A percentile compares a stretch with the other conserved stretches of the same genome.
These are phyloP conservation scores for Micrasema longulum DNA, from an alignment of 1,140 invertebrate genomes.

Conservation along the genomic window DNA sequence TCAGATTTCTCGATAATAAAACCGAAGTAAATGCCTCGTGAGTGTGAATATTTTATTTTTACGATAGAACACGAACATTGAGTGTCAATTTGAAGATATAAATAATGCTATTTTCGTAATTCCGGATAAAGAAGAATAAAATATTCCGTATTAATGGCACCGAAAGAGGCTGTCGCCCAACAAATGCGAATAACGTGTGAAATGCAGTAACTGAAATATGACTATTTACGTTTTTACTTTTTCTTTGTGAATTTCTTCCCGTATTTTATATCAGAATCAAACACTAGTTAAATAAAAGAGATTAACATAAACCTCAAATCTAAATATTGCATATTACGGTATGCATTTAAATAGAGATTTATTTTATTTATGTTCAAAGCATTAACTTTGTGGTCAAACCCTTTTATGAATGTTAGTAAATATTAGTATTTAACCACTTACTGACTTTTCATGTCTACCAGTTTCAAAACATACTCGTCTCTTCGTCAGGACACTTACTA, in stretches of 20 bases:
- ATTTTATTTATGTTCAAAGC: too few species aligned
- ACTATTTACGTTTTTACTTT: not conserved
- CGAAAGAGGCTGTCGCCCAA: not conserved
- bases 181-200: not conserved
- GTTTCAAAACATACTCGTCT: too few species aligned
- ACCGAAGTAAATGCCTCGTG: slow-evolving; percentile 19
- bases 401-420: too few species aligned
- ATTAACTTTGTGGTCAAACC: too few species aligned
- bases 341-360: too few species aligned
- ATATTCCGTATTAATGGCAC: slow-evolving; percentile 14
- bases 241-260: not conserved
- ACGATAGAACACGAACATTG: slow-evolving; percentile 20
- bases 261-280: not conserved
- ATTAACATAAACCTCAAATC: too few species aligned
- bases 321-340: too few species aligned
- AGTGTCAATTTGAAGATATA: slow-evolving; percentile 34
- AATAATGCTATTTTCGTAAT: slow-evolving; percentile 29
- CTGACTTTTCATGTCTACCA: too few species aligned
- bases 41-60: slow-evolving; percentile 32
- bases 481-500: too few species aligned
- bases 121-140: slow-evolving; percentile 27
- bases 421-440: too few species aligned
- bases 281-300: not conserved
- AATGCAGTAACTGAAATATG: too few species aligned
- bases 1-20: slow-evolving; percentile 37